These are phyloP conservation scores for Leptogaster cylindrica DNA, from an alignment of 2,888 invertebrate genomes.

Conservation along the genomic window DNA sequence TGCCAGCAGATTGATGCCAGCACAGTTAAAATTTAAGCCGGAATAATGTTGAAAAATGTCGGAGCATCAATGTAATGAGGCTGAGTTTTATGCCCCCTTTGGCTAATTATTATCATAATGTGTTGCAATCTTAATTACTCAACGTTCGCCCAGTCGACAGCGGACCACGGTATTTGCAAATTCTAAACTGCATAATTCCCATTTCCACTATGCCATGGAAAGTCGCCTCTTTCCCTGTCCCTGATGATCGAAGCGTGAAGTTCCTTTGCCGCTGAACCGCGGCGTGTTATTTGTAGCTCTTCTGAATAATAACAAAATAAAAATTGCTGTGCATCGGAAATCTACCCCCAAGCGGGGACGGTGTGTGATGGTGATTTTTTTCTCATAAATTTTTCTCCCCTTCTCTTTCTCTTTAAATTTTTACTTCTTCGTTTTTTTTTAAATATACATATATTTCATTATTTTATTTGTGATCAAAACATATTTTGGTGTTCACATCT, in stretches of 20 bases:
- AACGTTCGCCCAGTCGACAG: background rate
- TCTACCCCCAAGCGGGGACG: background rate
- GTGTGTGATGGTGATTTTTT: conserved; percentile 20
- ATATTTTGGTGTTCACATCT: conserved; percentile 22
- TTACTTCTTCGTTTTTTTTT: too few species aligned
- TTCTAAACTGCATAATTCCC: background rate
- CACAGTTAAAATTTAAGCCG: conserved; percentile 3
- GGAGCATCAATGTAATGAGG: conserved; percentile 27
- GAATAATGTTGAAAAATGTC: conserved; percentile 12
- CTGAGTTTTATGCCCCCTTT: conserved; percentile 8
- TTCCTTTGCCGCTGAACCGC: conserved; percentile 1
- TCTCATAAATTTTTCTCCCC: too few species aligned
- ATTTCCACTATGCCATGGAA: conserved; percentile 1
- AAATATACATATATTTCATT: too few species aligned
- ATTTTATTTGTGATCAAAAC: background rate
- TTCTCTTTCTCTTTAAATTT: too few species aligned
- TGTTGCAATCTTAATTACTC: conserved; percentile 29
- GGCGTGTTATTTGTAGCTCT: background rate
- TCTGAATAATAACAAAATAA: conserved; percentile 21
- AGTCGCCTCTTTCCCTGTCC: conserved; percentile 14
- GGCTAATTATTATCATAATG: conserved; percentile 37
- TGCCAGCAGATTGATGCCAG: conserved; percentile 13
- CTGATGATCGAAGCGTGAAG: conserved; percentile 2
- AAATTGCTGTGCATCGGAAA: conserved; percentile 20
- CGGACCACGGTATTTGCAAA: background rate